Evolutionary conservation across 2,113 vertebrate species (phyloP).

Genomic region (Rhea americana): DNA sequence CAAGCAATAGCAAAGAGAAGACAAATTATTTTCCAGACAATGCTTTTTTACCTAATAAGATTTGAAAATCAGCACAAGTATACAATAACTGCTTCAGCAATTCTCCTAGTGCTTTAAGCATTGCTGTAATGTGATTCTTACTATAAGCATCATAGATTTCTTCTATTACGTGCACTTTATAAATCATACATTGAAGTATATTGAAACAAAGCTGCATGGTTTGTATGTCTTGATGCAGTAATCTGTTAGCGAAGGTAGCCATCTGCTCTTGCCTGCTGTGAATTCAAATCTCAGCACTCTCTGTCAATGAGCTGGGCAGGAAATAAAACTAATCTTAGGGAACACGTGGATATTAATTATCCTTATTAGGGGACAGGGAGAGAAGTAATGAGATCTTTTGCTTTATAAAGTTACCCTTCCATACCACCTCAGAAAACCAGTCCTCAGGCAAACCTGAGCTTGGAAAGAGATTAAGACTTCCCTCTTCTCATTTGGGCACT

Average conservation of each 20-base stretch:
- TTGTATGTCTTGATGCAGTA: slow-evolving; percentile 1
- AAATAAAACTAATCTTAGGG: slow-evolving; percentile 33
- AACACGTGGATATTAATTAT: slow-evolving; percentile 56
- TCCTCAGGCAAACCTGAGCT: background rate
- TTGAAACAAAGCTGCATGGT: slow-evolving; percentile 33
- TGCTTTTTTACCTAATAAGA: slow-evolving; percentile 67
- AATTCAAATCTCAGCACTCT: slow-evolving; percentile 41
- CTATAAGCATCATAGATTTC: background rate
- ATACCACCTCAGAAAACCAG: background rate
- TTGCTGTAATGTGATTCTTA: background rate
- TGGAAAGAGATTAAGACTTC: background rate
- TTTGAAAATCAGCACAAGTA: slow-evolving; percentile 58
- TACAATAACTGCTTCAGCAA: slow-evolving; percentile 40
- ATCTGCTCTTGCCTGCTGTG: slow-evolving; percentile 48
- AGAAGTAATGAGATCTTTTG: slow-evolving; percentile 37
- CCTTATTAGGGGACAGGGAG: background rate
- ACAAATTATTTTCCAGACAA: slow-evolving; percentile 64
- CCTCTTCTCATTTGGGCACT: background rate
- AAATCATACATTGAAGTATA: slow-evolving; percentile 48
- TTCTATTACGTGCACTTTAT: slow-evolving; percentile 30
- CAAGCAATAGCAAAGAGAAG: slow-evolving; percentile 53
- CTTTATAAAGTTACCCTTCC: background rate
- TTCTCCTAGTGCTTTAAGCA: slow-evolving; percentile 34
- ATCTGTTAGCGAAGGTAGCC: slow-evolving; percentile 50
- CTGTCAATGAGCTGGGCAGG: slow-evolving; percentile 36